Evolutionary conservation across 2,888 invertebrate species (phyloP).

Genomic region (Salticus scenicus): DNA sequence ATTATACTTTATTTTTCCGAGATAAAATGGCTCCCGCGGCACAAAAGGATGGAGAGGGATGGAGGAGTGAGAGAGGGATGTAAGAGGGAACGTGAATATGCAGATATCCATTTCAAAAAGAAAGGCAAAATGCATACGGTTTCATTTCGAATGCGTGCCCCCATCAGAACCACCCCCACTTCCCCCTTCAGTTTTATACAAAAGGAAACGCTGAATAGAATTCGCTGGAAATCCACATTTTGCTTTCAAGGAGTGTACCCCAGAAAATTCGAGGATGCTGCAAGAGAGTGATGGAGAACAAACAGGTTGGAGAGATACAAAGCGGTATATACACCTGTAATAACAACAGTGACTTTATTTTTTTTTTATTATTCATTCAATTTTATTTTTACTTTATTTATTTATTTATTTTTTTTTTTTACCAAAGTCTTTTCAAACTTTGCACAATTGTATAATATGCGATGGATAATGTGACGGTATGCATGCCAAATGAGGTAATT

Average conservation of each 20-base stretch:
- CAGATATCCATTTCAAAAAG: conserved; percentile 41
- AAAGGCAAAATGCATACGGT: conserved; percentile 60
- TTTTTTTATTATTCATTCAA: neutral
- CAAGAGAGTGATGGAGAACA: neutral
- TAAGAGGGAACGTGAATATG: conserved; percentile 12
- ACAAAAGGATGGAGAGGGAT: neutral
- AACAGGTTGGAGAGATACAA: neutral
- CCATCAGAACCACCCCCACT: neutral
- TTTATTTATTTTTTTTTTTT: neutral
- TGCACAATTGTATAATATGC: too few species aligned
- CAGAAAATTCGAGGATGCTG: neutral
- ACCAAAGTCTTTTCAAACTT: too few species aligned
- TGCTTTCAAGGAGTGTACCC: neutral
- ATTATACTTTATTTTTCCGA: conserved; percentile 44
- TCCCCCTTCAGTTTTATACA: neutral
- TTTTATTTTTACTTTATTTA: neutral
- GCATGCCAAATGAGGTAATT: neutral
- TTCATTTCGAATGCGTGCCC: conserved; percentile 51
- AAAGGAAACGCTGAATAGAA: conserved; percentile 7
- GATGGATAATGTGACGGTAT: neutral
- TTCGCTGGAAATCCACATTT: neutral
- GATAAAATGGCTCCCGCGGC: conserved; percentile 5
- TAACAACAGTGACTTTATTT: neutral
- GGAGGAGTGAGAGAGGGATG: neutral
- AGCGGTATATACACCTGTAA: conserved; percentile 6